A percentile compares a stretch with the other conserved stretches of the same genome.
These are phyloP conservation scores for Lamellibrachia luymesi DNA, from an alignment of 1,140 invertebrate genomes.

Conservation along the genomic window DNA sequence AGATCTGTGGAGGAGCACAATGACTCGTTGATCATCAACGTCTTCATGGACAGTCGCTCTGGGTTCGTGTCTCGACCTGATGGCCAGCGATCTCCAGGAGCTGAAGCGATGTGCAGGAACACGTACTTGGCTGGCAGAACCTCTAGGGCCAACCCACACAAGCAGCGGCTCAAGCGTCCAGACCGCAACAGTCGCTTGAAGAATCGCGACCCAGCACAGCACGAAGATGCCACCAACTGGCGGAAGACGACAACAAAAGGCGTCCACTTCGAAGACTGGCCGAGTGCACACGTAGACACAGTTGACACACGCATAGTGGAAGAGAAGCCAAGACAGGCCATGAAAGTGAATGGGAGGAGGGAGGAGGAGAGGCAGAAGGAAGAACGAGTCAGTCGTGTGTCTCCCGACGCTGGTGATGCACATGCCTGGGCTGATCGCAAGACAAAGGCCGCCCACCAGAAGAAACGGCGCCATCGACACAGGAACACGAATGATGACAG, in stretches of 20 bases:
- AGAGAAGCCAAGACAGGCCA: neutral
- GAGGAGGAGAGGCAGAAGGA: neutral
- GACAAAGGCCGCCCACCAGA: neutral
- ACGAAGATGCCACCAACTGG: neutral
- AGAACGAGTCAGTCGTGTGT: neutral
- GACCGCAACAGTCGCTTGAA: neutral
- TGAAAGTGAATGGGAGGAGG: neutral
- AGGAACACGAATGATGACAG: neutral
- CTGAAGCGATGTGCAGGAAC: neutral
- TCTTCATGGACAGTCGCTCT: neutral
- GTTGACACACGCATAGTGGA: too few relatives aligned
- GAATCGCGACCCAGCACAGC: neutral
- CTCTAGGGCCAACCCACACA: neutral
- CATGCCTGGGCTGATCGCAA: neutral
- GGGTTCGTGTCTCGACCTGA: neutral
- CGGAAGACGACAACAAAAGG: neutral
- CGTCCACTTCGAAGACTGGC: neutral
- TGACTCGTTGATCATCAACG: slow-evolving; percentile 23
- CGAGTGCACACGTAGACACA: neutral
- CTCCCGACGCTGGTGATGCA: neutral
- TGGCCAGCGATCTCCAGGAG: neutral
- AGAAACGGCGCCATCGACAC: neutral
- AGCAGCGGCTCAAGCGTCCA: neutral
- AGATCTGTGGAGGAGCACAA: slow-evolving; percentile 19
- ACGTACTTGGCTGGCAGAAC: neutral